Evolutionary conservation across 2,888 invertebrate genomes (phyloP), one percentile per base, ranked within the genome.

Genomic region (Ichneumoninae sp.): DNA sequence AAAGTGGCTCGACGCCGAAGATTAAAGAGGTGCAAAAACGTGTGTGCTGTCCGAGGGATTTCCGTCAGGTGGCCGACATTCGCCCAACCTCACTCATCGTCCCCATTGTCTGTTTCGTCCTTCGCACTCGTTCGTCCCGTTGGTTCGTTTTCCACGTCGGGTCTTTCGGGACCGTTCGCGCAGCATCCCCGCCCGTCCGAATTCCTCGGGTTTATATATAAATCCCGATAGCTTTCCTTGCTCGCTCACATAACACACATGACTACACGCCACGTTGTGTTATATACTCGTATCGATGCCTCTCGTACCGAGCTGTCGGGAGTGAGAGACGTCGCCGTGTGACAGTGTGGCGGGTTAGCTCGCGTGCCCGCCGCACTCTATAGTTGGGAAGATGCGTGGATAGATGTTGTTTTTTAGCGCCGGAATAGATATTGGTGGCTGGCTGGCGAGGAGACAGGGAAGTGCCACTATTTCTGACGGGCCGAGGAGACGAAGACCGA

Each of bases 351-450:
- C 83, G 62, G 82, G 77, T 76, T 83, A 86, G 75, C 76, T 80
- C 83, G 84, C 85, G 77, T 81, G 72, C 82, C 70, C 74, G 84
- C 33, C 70, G 66, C 87, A 65, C 70, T 80, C 54, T 65, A 70
- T 54, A 57, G 57, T 44, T 66, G 65, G 54, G 36, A 76, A 79
- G 84, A 85, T 83, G 91, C 91, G 90, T 91, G 92, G 92, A 90
- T 92, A 92, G 90, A 89, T 90, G 93, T 93, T 93, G 92, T 92
- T 92, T 93, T 91, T 94, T 92, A 93, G 65, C 87, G 93, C 93
- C 93, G 94, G 93, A 93, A 93, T 94, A 94, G 94, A 94, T 94
- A 94, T 95, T 94, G 94, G 94, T 91, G 94, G 94, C 94, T 36
- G 94, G 94, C 94, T 94, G 92, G 91, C 91, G 91, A 89, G 87